Percentiles rank a stretch among this genome's conserved stretches.
Conservation (phyloP, 2,797 vertebrate species). For the Anas bahamensis region DNA sequence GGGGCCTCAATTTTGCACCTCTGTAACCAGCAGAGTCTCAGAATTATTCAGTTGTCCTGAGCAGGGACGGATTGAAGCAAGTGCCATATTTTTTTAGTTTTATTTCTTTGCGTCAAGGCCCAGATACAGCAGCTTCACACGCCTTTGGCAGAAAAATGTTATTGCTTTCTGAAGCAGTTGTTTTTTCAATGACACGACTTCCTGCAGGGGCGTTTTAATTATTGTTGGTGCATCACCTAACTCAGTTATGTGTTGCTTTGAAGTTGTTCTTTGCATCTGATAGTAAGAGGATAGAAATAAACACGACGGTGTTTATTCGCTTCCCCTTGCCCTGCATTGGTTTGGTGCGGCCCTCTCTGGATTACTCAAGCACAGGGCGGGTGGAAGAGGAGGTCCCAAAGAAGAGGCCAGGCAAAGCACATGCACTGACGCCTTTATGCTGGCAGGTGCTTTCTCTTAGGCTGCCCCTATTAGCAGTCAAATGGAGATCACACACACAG, state of each 20-base stretch:
- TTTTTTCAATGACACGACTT: constrained; percentile 53
- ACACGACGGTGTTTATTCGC: not conserved
- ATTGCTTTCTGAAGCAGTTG: constrained; percentile 40
- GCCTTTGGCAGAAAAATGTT: constrained; percentile 46
- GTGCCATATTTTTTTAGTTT: not conserved
- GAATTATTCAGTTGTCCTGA: not conserved
- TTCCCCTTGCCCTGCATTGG: constrained; percentile 44
- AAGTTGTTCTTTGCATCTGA: constrained; percentile 57
- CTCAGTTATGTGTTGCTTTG: constrained; percentile 55
- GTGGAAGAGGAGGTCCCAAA: not conserved
- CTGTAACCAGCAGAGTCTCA: not conserved
- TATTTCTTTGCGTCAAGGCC: not conserved
- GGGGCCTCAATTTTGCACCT: not conserved
- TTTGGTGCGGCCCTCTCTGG: not conserved
- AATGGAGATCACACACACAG: not conserved
- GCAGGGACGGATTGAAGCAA: not conserved
- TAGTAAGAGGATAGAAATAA: constrained; percentile 41
- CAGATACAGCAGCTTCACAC: constrained; percentile 6
- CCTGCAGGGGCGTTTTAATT: constrained; percentile 70
- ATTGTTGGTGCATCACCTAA: constrained; percentile 56
- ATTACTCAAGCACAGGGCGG: not conserved
- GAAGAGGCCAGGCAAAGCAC: not conserved
- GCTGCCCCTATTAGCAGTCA: not conserved
- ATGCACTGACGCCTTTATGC: not conserved
- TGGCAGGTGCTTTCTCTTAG: not conserved